Evolutionary conservation across 2,888 invertebrate species (phyloP).

Genomic region (Bombylius discolor): DNA sequence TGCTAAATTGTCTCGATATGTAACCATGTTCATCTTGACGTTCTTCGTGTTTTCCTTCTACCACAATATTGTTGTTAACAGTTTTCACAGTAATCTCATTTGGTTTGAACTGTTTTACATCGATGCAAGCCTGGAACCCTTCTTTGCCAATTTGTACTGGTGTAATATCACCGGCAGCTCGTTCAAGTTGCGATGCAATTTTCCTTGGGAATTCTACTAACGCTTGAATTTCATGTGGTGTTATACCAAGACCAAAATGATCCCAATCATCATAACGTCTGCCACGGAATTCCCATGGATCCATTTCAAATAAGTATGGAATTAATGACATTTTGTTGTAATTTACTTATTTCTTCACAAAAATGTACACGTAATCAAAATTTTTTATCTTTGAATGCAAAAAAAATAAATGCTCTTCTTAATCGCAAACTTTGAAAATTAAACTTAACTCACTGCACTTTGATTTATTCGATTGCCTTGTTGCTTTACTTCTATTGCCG

Average conservation of each 20-base stretch:
- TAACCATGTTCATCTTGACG: constrained; percentile 58
- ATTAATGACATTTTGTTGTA: background rate
- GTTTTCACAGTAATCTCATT: constrained; percentile 59
- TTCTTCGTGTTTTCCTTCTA: constrained; percentile 60
- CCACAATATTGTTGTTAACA: constrained; percentile 46
- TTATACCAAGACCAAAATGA: background rate
- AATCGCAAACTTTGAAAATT: too few relatives aligned
- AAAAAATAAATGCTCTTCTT: too few relatives aligned
- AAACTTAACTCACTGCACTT: too few relatives aligned
- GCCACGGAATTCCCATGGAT: constrained; percentile 1
- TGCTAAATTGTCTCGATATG: constrained; percentile 66
- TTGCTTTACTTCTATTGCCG: too few relatives aligned
- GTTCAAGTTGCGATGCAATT: background rate
- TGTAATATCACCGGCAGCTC: background rate
- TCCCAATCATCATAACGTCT: background rate
- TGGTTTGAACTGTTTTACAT: constrained; percentile 56
- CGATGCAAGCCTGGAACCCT: constrained; percentile 54
- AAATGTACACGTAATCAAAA: background rate
- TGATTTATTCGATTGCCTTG: too few relatives aligned
- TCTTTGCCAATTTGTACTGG: constrained; percentile 42
- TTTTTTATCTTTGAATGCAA: too few relatives aligned
- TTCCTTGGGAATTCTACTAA: background rate
- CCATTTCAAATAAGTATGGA: background rate
- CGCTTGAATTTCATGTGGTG: background rate
- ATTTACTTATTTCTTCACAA: background rate